Evolutionary conservation across 2,113 vertebrate species (phyloP).

Genomic region (Petrocephalus microphthalmus): DNA sequence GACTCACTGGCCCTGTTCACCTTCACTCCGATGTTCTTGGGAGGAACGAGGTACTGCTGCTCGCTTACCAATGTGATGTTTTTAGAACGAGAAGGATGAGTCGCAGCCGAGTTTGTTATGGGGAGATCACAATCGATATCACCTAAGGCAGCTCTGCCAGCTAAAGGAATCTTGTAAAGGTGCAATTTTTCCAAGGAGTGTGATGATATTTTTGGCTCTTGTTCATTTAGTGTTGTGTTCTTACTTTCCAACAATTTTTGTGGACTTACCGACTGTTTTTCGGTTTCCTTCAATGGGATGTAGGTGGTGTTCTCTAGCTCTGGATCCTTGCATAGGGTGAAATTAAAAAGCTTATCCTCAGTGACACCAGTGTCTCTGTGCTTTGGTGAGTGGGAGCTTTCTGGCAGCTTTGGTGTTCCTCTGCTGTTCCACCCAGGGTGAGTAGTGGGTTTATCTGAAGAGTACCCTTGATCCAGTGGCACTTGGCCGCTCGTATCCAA

Average conservation of each 20-base stretch:
- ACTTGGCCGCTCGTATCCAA: slow-evolving; percentile 49
- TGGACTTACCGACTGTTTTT: slow-evolving; percentile 27
- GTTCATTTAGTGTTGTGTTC: slow-evolving; percentile 21
- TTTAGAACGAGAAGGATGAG: slow-evolving; percentile 9
- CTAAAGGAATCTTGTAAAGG: background rate
- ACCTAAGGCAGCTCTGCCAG: background rate
- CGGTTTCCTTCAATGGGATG: slow-evolving; percentile 56
- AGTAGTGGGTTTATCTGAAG: background rate
- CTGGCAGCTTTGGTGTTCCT: background rate
- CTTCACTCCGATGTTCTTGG: background rate
- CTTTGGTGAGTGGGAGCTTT: background rate
- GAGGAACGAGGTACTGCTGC: slow-evolving; percentile 11
- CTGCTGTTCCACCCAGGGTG: background rate
- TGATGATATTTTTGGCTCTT: background rate
- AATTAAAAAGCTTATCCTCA: slow-evolving; percentile 41
- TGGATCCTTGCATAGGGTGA: slow-evolving; percentile 40
- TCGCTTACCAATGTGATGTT: background rate
- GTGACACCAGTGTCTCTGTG: slow-evolving; percentile 8
- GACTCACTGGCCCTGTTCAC: slow-evolving; percentile 23
- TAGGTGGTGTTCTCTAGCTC: slow-evolving; percentile 59
- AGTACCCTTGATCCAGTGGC: background rate
- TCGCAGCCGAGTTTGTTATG: too few species aligned
- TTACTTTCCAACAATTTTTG: slow-evolving; percentile 14
- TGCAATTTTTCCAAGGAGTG: background rate
- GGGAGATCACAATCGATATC: background rate